Base-by-base conservation (phyloP, 2,888 invertebrate species). In the Seira musarum region DNA sequence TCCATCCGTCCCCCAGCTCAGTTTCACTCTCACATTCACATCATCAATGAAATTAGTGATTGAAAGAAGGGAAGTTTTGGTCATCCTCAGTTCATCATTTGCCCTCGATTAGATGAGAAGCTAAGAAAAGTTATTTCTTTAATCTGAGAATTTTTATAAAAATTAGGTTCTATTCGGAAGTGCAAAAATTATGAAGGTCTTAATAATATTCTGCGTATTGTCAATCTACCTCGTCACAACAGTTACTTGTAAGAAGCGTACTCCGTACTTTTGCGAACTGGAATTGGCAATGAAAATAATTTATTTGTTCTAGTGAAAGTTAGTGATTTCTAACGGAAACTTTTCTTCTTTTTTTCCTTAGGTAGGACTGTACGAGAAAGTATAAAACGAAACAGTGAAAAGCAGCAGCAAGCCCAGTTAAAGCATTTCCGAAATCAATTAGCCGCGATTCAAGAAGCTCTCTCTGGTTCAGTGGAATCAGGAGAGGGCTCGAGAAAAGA, bases 391-490 rank as follows among this genome's bases (percentile, higher is more conserved):
- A 74, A 74, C 57, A 24, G 71, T 49, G 71, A 69, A 17, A 46
- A 61, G 35, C 30, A 30, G 35, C 30, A 30, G 30, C 53, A 70
- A 53, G 21, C 63, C 49, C 46, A 63, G 15, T 17, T 78, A 63
- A 65, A 79, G 70, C 35, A 70, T 22, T 77, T 70, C 17, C 17
- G 70, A 70, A 77, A 35, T 65, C 77, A 77, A 40, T 70, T 53
- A 57, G 64, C 77, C 10, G 64, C 64, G 21, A 77, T 77, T 35
- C 77, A 65, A 15, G 77, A 77, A 24, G 70, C 77, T 35, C 53
- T 77, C 21, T 69, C 77, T 25, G 77, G 70, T 65, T 77, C 77
- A 8, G 65, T 70, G 15, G 77, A 77, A 65, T 77, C 77, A n/a
- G 70, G 17, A 57, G 77, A 70, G 17, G 15, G 35, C 5, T 22